Evolutionary conservation across 1,140 invertebrate genomes (phyloP).

Genomic region (Neodiprion fabricii): DNA sequence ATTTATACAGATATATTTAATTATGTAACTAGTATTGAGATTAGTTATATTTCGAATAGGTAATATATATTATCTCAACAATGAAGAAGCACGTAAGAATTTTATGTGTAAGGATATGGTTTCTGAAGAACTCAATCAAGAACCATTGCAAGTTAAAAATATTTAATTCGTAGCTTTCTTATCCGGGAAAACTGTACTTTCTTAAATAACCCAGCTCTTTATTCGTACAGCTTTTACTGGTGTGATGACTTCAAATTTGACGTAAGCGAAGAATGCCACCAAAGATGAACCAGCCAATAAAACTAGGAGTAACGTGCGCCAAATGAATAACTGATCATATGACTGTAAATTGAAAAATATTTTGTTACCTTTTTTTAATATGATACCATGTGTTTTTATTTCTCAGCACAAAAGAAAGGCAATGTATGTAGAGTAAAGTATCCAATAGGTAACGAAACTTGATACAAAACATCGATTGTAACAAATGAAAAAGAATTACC

Average conservation of each 20-base stretch:
- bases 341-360: constrained; percentile 58
- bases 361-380: constrained; percentile 16
- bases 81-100: too few relatives aligned
- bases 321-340: constrained; percentile 65
- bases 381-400: constrained; percentile 8
- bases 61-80: too few relatives aligned
- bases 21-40: constrained; percentile 34
- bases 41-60: constrained; percentile 26
- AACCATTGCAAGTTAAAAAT: too few relatives aligned
- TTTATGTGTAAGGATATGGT: too few relatives aligned
- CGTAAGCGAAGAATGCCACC: constrained; percentile 57
- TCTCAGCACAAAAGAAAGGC: constrained; percentile 10
- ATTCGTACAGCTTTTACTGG: constrained; percentile 53
- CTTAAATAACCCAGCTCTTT: constrained; percentile 55
- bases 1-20: constrained; percentile 26
- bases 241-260: constrained; percentile 63
- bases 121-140: too few relatives aligned
- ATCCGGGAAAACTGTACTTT: background rate
- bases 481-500: constrained; percentile 18
- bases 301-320: constrained; percentile 60
- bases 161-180: too few relatives aligned
- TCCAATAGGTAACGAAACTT: constrained; percentile 20
- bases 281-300: constrained; percentile 59
- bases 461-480: constrained; percentile 23
- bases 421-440: background rate